Conservation (phyloP, 2,888 invertebrate species). For the Melipona bicolor region DNA sequence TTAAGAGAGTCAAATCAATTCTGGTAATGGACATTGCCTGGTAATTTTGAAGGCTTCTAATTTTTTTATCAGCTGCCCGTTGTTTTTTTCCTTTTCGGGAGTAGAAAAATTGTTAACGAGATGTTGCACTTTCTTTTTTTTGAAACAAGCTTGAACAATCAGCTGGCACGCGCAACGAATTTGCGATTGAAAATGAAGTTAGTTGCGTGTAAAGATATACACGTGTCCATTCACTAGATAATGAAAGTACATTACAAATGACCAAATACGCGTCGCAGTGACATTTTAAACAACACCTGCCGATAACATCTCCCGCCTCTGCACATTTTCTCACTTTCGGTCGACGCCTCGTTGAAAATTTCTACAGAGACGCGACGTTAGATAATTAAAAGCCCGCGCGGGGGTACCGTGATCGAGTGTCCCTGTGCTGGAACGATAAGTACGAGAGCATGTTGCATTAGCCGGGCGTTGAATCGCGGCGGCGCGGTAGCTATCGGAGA, state of each 20-base stretch:
- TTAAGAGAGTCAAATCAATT: too few relatives aligned
- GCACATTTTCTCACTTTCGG: neutral
- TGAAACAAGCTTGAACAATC: too few relatives aligned
- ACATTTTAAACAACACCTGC: neutral
- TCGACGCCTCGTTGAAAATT: neutral
- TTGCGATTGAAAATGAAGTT: too few relatives aligned
- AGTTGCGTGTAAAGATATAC: too few relatives aligned
- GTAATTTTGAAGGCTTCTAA: too few relatives aligned
- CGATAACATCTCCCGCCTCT: neutral
- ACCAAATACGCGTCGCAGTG: neutral
- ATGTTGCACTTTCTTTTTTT: too few relatives aligned
- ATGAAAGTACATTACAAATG: neutral
- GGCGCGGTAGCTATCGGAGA: conserved; percentile 28
- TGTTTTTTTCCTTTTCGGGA: too few relatives aligned
- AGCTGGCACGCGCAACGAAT: too few relatives aligned
- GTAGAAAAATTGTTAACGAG: too few relatives aligned
- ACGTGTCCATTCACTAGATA: too few relatives aligned
- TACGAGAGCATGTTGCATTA: neutral
- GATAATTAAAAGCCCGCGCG: neutral
- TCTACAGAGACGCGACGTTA: neutral
- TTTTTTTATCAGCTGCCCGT: too few relatives aligned
- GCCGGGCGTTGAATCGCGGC: neutral
- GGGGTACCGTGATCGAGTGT: neutral
- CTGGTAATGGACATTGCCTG: too few relatives aligned
- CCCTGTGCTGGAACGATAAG: neutral